These are phyloP conservation scores for Cremastinae sp. DNA, from an alignment of 2,888 invertebrate genomes.

Conservation along the genomic window DNA sequence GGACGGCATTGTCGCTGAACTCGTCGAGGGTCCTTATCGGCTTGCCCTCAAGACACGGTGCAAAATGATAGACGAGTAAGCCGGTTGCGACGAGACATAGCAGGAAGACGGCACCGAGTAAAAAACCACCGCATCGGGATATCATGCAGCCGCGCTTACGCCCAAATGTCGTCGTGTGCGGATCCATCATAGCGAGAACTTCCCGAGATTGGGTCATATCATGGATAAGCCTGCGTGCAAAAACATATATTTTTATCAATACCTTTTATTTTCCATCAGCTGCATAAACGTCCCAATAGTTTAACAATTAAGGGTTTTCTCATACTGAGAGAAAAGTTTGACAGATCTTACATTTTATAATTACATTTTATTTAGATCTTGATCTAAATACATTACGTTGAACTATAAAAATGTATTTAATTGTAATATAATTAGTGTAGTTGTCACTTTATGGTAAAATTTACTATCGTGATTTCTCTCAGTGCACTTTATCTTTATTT, in stretches of 20 bases:
- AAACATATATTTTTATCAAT: neutral
- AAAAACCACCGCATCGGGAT: constrained; percentile 84
- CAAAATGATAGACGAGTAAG: constrained; percentile 89
- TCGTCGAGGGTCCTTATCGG: constrained; percentile 67
- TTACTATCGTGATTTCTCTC: too few relatives aligned
- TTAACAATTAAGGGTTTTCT: too few relatives aligned
- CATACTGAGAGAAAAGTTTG: too few relatives aligned
- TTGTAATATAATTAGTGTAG: too few relatives aligned
- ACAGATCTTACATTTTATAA: too few relatives aligned
- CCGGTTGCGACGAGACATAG: constrained; percentile 87
- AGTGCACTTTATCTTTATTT: too few relatives aligned
- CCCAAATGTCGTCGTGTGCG: constrained; percentile 85
- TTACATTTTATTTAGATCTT: too few relatives aligned
- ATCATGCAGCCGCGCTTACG: constrained; percentile 85
- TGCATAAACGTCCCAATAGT: too few relatives aligned
- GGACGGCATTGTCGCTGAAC: constrained; percentile 59
- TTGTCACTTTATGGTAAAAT: too few relatives aligned
- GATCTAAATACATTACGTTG: too few relatives aligned
- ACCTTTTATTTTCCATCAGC: too few relatives aligned
- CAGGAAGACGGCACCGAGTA: constrained; percentile 85
- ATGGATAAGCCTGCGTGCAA: constrained; percentile 57
- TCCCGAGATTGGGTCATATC: constrained; percentile 80
- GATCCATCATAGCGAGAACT: constrained; percentile 84
- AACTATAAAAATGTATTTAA: too few relatives aligned
- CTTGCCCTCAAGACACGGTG: constrained; percentile 84